Evolutionary conservation across 1,140 invertebrate species (phyloP), one percentile per base, ranked within the genome.

Genomic region (Drosophila triauraria): DNA sequence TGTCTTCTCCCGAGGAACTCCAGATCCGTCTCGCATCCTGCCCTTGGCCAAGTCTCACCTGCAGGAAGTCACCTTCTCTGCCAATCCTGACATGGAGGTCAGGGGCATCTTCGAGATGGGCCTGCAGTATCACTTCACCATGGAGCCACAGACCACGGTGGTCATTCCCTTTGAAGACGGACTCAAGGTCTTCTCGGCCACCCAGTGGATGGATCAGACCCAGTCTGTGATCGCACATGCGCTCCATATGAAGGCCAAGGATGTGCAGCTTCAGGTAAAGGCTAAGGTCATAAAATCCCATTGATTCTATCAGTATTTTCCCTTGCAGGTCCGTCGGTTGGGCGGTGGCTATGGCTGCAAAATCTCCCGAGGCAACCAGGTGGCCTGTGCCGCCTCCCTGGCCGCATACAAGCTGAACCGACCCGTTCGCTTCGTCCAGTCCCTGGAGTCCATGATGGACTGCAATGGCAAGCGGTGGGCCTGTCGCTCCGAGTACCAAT

Each of bases 281-380:
- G 1, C 2, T 47, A 3, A 4, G 8, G 8, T n/a, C 9, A 10
- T 42, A 4, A 25, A 15, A 23, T 25, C 1, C 0, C 1, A 30
- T 25, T 7, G 4, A 25, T 32, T 20, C 4, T 1, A 10, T 13
- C 2, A n/a, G 4, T 5, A 42, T 7, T 42, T 15, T 3, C 10
- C 13, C 3, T 42, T 40, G 0, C 30, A 71, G 69, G 69, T 72
- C 2, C 93, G 94, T 57, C 93, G 96, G 35, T 40, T 97, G 0
- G 96, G 96, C 1, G 96, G 96, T 17, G 95, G 92, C 2, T 97
- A 96, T 71, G 96, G 96, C 3, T 93, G 94, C 12, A 96, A 97
- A 92, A 94, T 96, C 60, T 94, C 94, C 1, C 93, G 96, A 8
- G 92, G 94, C 2, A 92, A 93, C 1, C 93, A 94, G 47, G 92